These are phyloP conservation scores for Glomeris maerens DNA, from an alignment of 1,140 invertebrate genomes.

Conservation along the genomic window DNA sequence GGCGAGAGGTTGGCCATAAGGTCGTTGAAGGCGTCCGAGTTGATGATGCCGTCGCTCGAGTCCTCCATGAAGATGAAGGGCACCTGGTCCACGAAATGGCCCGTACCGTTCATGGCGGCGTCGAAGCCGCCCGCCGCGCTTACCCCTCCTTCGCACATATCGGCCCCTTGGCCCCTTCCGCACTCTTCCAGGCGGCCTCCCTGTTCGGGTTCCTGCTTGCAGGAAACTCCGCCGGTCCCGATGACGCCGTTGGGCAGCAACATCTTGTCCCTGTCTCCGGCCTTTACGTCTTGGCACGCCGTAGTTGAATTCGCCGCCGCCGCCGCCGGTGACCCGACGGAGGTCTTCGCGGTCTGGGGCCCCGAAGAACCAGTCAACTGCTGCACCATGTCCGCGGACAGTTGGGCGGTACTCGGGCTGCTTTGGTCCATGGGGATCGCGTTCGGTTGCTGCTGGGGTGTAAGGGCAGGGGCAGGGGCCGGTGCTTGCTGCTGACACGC, in stretches of 20 bases:
- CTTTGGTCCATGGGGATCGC: too few relatives aligned
- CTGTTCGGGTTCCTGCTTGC: slow-evolving; percentile 59
- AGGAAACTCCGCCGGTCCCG: slow-evolving; percentile 28
- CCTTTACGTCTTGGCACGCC: slow-evolving; percentile 26
- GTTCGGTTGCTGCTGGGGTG: too few relatives aligned
- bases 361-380: slow-evolving; percentile 71
- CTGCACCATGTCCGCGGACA: slow-evolving; percentile 76
- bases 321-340: slow-evolving; percentile 78
- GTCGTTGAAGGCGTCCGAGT: slow-evolving; percentile 70
- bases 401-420: slow-evolving; percentile 47
- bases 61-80: slow-evolving; percentile 60
- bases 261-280: slow-evolving; percentile 23
- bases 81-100: slow-evolving; percentile 47
- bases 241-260: slow-evolving; percentile 26
- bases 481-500: too few relatives aligned
- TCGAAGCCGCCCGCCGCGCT: slow-evolving; percentile 61
- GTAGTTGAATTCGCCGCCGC: slow-evolving; percentile 29
- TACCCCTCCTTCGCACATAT: slow-evolving; percentile 55
- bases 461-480: too few relatives aligned
- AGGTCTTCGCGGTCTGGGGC: slow-evolving; percentile 61
- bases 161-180: too few relatives aligned
- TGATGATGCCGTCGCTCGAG: slow-evolving; percentile 59
- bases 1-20: slow-evolving; percentile 69
- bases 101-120: slow-evolving; percentile 44
- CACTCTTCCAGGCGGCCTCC: slow-evolving; percentile 52